Percentiles rank a stretch among this genome's conserved stretches.
These are phyloP conservation scores for Spodoptera litura DNA, from an alignment of 1,140 invertebrate genomes.

Conservation along the genomic window DNA sequence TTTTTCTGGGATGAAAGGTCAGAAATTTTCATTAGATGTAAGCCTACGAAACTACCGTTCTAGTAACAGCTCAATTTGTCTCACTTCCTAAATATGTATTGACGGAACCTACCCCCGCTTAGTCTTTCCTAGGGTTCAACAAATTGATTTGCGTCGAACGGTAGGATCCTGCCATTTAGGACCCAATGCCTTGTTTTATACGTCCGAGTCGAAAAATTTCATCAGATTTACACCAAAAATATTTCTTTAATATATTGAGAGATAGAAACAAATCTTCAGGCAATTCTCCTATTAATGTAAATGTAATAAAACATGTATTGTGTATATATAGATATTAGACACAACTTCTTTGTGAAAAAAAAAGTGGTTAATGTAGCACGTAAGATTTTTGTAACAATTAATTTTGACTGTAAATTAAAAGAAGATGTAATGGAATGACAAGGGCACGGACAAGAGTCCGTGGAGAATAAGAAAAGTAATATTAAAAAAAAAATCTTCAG, in stretches of 20 bases:
- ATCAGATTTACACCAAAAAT: neutral
- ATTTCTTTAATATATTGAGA: neutral
- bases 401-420: no score
- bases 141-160: conserved; percentile 9
- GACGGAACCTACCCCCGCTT: neutral
- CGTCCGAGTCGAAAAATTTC: neutral
- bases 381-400: no score
- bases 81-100: conserved; percentile 17
- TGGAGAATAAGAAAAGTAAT: no score
- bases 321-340: no score
- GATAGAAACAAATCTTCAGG: no score
- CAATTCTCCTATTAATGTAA: no score
- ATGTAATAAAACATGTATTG: no score
- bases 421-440: no score
- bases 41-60: neutral
- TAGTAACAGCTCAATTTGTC: conserved; percentile 30
- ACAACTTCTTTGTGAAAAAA: no score
- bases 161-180: neutral
- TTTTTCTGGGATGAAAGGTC: neutral
- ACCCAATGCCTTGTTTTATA: neutral
- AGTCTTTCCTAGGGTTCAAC: neutral
- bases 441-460: no score
- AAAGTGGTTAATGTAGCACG: no score
- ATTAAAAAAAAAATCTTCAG: no score
- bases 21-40: neutral